A percentile compares a stretch with the other conserved stretches of the same genome.
Evolutionary conservation across 1,140 invertebrate genomes (phyloP).

Genomic region (Drosophila littoralis): DNA sequence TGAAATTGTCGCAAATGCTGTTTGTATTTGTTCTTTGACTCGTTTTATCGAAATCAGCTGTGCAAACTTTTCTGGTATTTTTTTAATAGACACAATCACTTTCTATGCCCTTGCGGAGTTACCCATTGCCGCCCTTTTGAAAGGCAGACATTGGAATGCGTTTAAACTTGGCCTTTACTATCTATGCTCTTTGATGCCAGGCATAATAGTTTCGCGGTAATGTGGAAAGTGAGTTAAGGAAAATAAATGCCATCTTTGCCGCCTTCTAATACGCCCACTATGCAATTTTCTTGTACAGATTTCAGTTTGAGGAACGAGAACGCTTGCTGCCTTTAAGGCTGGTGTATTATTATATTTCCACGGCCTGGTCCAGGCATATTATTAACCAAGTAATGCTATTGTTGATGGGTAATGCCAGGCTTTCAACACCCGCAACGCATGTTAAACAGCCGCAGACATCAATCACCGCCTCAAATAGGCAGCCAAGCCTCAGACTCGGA

Average conservation of each 20-base stretch:
- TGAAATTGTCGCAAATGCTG: conserved; percentile 13
- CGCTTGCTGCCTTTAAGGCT: conserved; percentile 49
- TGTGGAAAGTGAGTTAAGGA: neutral
- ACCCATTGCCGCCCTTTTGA: neutral
- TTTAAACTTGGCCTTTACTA: conserved; percentile 7
- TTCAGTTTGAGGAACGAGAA: conserved; percentile 52
- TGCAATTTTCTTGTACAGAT: conserved; percentile 57
- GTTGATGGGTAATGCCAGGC: conserved; percentile 47
- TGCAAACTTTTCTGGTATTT: conserved; percentile 1
- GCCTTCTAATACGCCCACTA: conserved; percentile 45
- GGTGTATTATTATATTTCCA: conserved; percentile 59
- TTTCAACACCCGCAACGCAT: conserved; percentile 71
- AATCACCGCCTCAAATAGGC: conserved; percentile 75
- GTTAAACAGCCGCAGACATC: conserved; percentile 58
- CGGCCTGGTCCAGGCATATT: conserved; percentile 45
- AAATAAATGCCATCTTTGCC: conserved; percentile 12
- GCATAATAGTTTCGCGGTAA: neutral
- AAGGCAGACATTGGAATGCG: conserved; percentile 21
- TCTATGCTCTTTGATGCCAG: neutral
- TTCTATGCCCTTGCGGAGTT: neutral
- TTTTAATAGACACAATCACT: neutral
- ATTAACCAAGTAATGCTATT: conserved; percentile 50
- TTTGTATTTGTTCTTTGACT: neutral
- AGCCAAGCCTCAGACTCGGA: conserved; percentile 12
- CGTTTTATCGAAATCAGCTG: conserved; percentile 24